Evolutionary conservation across 2,888 invertebrate species (phyloP), one percentile per base, ranked within the genome.

Genomic region (Aelia acuminata): DNA sequence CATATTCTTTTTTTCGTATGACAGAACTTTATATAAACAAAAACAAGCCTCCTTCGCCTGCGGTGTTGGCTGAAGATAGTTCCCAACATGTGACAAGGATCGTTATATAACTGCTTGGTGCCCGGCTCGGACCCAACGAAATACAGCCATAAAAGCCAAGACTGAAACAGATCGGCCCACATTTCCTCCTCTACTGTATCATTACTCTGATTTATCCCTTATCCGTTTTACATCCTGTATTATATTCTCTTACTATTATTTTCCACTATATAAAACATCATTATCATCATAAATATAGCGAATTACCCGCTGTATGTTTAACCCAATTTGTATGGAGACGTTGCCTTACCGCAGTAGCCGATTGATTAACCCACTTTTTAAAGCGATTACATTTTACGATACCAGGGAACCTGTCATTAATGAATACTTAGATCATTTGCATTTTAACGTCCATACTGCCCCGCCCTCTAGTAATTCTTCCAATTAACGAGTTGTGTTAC

Each of bases 361-460:
- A 1, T 39, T 18, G n/a, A 80, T 43, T 80, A 13, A 43, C 43
- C 80, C 80, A 80, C 31, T 84, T 50, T 47, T 57, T 31, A 85
- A 85, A 39, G 57, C 57, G 85, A 85, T 85, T 85, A 85, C 43
- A 85, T 85, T 85, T 85, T 85, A 85, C 57, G 43, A 85, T 20
- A 39, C 20, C 0, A 43, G 35, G 31, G 35, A 57, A 85, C 22
- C 18, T 49, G 85, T 35, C 39, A 20, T 57, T 57, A 85, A 85
- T 50, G 57, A 57, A 85, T 85, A n/a, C 15, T 1, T 39, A 85
- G 1, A 7, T 22, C 39, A 43, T 85, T 85, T 39, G 57, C 57
- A 57, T 85, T 85, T n/a, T 85, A 85, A 85, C 43, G n/a, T 18
- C 18, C 0, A 26, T 39, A 22, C 20, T 75, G 0, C 11, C 2